Evolutionary conservation across 1,140 invertebrate genomes (phyloP).

Genomic region (Asbolus verrucosus): DNA sequence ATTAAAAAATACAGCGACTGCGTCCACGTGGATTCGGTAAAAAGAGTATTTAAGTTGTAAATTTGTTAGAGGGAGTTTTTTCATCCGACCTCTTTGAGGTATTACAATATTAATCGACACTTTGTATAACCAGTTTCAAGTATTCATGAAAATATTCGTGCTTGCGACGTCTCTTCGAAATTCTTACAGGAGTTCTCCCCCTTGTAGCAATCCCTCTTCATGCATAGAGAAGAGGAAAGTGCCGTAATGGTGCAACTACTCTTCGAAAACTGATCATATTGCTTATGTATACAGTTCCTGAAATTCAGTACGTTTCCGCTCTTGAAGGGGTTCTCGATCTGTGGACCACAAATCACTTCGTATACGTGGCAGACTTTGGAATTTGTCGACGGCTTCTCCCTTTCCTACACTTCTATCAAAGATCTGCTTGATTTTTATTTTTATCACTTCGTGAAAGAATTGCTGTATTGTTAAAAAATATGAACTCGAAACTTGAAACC

Average conservation of each 20-base stretch:
- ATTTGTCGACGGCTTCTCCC: constrained; percentile 12
- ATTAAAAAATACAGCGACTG: too few relatives aligned
- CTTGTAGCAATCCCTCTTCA: constrained; percentile 37
- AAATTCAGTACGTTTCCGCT: constrained; percentile 25
- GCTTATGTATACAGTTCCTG: constrained; percentile 32
- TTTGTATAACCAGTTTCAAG: constrained; percentile 35
- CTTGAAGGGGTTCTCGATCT: constrained; percentile 8
- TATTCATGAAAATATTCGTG: constrained; percentile 36
- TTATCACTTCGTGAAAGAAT: background rate
- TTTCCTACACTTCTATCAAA: constrained; percentile 11
- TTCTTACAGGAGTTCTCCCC: constrained; percentile 9
- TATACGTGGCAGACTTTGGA: background rate
- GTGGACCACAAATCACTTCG: constrained; percentile 21
- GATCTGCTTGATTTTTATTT: constrained; percentile 3
- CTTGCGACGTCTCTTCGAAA: constrained; percentile 1
- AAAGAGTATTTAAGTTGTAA: constrained; percentile 11
- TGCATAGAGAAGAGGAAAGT: constrained; percentile 24
- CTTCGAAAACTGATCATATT: constrained; percentile 39
- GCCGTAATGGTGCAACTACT: constrained; percentile 30
- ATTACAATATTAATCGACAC: constrained; percentile 31
- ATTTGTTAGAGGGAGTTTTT: constrained; percentile 1
- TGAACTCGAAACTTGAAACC: too few relatives aligned
- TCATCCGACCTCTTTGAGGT: background rate
- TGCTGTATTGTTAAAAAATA: too few relatives aligned
- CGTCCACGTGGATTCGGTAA: background rate